These are phyloP conservation scores for Drosophila chauvacae DNA, from an alignment of 1,140 invertebrate genomes.

Conservation along the genomic window DNA sequence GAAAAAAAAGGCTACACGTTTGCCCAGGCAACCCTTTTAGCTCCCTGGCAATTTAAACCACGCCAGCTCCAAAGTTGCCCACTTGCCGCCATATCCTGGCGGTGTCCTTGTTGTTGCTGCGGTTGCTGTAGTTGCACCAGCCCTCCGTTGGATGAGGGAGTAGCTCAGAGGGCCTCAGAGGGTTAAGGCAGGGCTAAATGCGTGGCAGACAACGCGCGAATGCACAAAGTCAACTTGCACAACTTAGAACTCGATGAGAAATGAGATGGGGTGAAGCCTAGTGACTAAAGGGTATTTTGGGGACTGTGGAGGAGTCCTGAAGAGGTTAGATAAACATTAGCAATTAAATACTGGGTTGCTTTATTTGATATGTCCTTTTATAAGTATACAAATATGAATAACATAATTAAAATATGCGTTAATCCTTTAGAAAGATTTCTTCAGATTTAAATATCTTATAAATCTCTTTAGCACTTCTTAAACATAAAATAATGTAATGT, in stretches of 20 bases:
- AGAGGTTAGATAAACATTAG: background rate
- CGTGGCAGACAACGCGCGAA: constrained; percentile 46
- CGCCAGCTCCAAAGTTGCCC: constrained; percentile 47
- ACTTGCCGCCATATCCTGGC: constrained; percentile 31
- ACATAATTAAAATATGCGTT: too few relatives aligned
- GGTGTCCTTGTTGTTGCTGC: constrained; percentile 35
- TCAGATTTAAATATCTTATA: too few relatives aligned
- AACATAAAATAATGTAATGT: background rate
- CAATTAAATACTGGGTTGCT: background rate
- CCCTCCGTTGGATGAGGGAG: background rate
- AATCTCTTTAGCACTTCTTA: background rate
- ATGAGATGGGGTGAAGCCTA: background rate
- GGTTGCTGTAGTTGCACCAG: constrained; percentile 22
- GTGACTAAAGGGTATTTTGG: background rate
- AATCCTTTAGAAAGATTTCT: background rate
- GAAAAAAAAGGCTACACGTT: constrained; percentile 39
- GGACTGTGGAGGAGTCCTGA: background rate
- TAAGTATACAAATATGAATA: background rate
- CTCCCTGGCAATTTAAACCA: constrained; percentile 53
- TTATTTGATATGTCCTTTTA: too few relatives aligned
- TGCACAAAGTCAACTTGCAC: constrained; percentile 58
- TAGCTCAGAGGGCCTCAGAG: background rate
- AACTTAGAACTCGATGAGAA: constrained; percentile 10
- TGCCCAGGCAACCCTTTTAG: constrained; percentile 67
- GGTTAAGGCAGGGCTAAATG: constrained; percentile 32